Evolutionary conservation across 2,797 vertebrate genomes (phyloP), one percentile per base, ranked within the genome.

Genomic region (Geotria australis): DNA sequence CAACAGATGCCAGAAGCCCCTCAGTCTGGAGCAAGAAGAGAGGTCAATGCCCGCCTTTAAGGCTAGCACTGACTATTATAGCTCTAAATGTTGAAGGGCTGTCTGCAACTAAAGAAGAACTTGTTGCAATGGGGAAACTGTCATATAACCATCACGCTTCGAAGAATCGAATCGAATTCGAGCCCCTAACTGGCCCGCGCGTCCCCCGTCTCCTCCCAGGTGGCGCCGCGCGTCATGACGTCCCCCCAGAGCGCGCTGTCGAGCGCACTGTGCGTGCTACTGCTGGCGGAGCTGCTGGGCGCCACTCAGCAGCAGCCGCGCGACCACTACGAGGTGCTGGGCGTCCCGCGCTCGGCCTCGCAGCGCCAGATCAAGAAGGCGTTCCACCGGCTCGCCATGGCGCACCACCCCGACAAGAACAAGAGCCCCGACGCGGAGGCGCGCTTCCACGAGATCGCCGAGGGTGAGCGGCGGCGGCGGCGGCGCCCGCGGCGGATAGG

Each of bases 281-380:
- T 55, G 51, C 7, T 55, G 12, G 15, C 51, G 12, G 51, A 55
- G 51, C 15, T 55, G 51, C n/a, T 55, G 51, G 51, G n/a, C 12
- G 12, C 51, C 51, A 55, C 12, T 15, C 8, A n/a, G 51, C 12
- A 8, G 12, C 51, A 38, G 24, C 24, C 15, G 9, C 7, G 51
- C n/a, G 86, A 79, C 71, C 91, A 86, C 69, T 98, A 96, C 60
- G 80, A 88, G 59, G 73, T 91, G 13, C 73, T 98, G 60, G 85
- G 85, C 60, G 74, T 98, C 61, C 79, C 86, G 46, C 85, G 69
- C 72, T 84, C 79, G 9, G 84, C 89, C 45, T 78, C 81, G 5
- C 82, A 93, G 24, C 80, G 83, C 10, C 83, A 93, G 65, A 89
- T 98, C 65, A 95, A 98, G 70, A 98, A 96, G 64, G 81, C 85